Percentiles rank a stretch among this genome's conserved stretches.
These are phyloP conservation scores for Regulus satrapa DNA, from an alignment of 2,113 vertebrate species.

Conservation along the genomic window DNA sequence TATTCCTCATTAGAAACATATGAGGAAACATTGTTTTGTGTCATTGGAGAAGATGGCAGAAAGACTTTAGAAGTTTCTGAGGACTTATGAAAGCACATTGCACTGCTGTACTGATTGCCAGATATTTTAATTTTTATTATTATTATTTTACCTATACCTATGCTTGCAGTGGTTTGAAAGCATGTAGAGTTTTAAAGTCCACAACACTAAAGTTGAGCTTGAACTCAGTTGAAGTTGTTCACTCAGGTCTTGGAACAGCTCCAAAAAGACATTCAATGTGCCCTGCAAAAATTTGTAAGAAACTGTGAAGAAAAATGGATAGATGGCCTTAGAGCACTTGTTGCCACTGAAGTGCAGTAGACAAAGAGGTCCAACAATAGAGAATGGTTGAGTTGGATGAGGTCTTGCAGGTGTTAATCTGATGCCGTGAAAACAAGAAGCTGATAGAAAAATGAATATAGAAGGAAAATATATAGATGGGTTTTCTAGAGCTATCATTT, in stretches of 20 bases:
- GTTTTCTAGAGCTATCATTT: background rate
- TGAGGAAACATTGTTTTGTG: background rate
- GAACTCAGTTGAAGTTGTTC: background rate
- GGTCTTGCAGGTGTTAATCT: background rate
- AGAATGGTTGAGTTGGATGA: background rate
- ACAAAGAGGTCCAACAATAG: background rate
- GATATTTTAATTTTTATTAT: background rate
- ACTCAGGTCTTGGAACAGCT: background rate
- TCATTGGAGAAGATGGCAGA: background rate
- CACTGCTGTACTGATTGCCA: background rate
- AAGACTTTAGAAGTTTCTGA: background rate
- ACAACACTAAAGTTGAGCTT: background rate
- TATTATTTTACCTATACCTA: background rate
- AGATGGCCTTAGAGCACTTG: background rate
- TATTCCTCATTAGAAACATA: background rate
- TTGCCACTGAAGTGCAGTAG: background rate
- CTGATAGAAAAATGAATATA: background rate
- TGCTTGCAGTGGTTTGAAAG: background rate
- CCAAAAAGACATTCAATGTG: background rate
- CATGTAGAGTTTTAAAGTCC: background rate
- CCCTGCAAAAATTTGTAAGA: background rate
- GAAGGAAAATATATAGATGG: background rate
- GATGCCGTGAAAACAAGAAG: background rate
- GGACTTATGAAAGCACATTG: background rate
- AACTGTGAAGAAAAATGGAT: background rate